These are phyloP conservation scores for Sinocyclocheilus maitianheensis DNA, from an alignment of 2,113 vertebrate genomes.

Conservation along the genomic window DNA sequence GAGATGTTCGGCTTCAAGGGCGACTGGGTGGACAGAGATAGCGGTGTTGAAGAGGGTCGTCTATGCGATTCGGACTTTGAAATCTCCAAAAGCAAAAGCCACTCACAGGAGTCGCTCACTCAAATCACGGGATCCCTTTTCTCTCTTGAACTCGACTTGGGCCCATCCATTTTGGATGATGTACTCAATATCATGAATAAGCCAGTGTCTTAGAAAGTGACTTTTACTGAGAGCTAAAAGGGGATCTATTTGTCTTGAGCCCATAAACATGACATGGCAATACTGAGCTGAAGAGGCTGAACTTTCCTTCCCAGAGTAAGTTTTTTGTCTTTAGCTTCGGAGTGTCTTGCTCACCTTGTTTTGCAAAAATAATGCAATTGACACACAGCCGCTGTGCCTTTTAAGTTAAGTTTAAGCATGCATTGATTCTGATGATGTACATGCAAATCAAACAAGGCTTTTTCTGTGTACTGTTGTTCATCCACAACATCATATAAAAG, in stretches of 20 bases:
- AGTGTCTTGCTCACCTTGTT: conserved; percentile 45
- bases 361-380: conserved; percentile 65
- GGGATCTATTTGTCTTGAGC: conserved; percentile 63
- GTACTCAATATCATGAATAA: conserved; percentile 98
- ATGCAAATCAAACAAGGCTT: conserved; percentile 40
- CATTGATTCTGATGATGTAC: conserved; percentile 49
- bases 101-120: conserved; percentile 85
- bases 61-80: conserved; percentile 78
- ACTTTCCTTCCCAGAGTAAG: conserved; percentile 68
- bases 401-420: conserved; percentile 59
- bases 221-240: conserved; percentile 53
- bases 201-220: conserved; percentile 70
- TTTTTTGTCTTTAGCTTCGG: conserved; percentile 65
- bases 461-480: conserved; percentile 54
- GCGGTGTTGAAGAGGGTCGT: conserved; percentile 83
- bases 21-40: conserved; percentile 86
- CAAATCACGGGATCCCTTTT: conserved; percentile 89
- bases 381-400: conserved; percentile 70
- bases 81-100: conserved; percentile 82
- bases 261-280: conserved; percentile 52
- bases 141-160: conserved; percentile 93
- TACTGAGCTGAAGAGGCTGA: conserved; percentile 64
- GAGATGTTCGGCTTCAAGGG: conserved; percentile 81
- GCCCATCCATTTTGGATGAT: conserved; percentile 96
- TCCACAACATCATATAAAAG: conserved; percentile 13